These are phyloP conservation scores for Polydesmus complanatus DNA, from an alignment of 2,888 invertebrate species.

Conservation along the genomic window DNA sequence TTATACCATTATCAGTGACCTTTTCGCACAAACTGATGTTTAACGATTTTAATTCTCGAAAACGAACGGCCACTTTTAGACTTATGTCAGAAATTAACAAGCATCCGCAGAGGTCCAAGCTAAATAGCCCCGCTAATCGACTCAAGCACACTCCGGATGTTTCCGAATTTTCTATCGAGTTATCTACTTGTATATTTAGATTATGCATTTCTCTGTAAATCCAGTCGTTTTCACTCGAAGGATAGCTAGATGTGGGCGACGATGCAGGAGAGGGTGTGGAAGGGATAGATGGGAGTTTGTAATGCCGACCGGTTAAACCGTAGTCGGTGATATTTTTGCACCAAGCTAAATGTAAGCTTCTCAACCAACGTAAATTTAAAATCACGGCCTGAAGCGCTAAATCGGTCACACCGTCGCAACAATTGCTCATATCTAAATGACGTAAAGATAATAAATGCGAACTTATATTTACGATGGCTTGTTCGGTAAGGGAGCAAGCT, in stretches of 20 bases:
- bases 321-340: conserved; percentile 55
- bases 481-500: conserved; percentile 41
- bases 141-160: not conserved
- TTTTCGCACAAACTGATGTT: conserved; percentile 52
- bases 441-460: conserved; percentile 43
- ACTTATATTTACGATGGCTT: conserved; percentile 45
- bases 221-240: not conserved
- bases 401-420: conserved; percentile 56
- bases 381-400: conserved; percentile 50
- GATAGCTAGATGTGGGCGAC: not conserved
- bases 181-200: not conserved
- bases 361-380: conserved; percentile 44
- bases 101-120: conserved; percentile 52
- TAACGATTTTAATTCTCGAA: conserved; percentile 46
- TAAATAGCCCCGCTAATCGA: conserved; percentile 32
- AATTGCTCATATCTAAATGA: conserved; percentile 49
- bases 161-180: not conserved
- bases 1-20: conserved; percentile 50
- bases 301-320: conserved; percentile 52
- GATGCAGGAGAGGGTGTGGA: not conserved
- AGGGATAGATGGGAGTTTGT: conserved; percentile 21
- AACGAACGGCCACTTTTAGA: conserved; percentile 50
- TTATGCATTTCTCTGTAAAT: not conserved
- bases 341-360: conserved; percentile 47
- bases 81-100: conserved; percentile 57